phyloP scores from a whole-genome alignment of 2,888 invertebrate genomes.

The Cosmia pyralina region DNA sequence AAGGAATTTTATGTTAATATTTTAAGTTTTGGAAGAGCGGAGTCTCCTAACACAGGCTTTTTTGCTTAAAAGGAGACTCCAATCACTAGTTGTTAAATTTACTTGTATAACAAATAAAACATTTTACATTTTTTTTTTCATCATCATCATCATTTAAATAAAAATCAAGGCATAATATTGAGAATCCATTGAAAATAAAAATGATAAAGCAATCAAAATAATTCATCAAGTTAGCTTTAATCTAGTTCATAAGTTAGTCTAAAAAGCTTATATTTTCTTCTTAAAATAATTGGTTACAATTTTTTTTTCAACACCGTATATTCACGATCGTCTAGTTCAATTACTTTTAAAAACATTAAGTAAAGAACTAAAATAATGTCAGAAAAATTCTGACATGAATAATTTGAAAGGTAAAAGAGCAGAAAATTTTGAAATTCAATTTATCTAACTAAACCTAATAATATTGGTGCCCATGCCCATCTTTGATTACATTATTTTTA shows the following conservation, averaged over 20 bases:
- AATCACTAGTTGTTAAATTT: too few relatives aligned
- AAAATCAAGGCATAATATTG: not conserved
- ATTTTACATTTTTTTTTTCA: too few relatives aligned
- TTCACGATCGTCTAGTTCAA: not conserved
- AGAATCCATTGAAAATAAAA: not conserved
- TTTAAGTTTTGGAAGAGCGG: too few relatives aligned
- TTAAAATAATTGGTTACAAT: not conserved
- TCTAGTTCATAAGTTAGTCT: not conserved
- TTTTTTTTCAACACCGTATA: not conserved
- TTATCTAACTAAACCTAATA: slow-evolving; percentile 47
- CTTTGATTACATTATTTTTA: slow-evolving; percentile 37
- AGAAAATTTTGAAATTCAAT: slow-evolving; percentile 47
- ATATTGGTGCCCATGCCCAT: slow-evolving; percentile 26
- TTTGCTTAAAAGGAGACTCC: too few relatives aligned
- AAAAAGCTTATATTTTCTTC: not conserved
- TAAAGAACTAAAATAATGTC: slow-evolving; percentile 17
- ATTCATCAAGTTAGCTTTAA: not conserved
- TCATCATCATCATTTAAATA: too few relatives aligned
- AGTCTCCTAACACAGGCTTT: too few relatives aligned
- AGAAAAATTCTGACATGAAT: slow-evolving; percentile 15
- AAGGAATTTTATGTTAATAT: too few relatives aligned
- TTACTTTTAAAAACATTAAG: not conserved
- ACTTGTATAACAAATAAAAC: too few relatives aligned
- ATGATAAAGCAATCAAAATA: not conserved
- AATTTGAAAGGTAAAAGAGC: slow-evolving; percentile 15